Evolutionary conservation across 2,797 vertebrate genomes (phyloP), one percentile per base, ranked within the genome.

Genomic region (Melanotaenia maccullochi): DNA sequence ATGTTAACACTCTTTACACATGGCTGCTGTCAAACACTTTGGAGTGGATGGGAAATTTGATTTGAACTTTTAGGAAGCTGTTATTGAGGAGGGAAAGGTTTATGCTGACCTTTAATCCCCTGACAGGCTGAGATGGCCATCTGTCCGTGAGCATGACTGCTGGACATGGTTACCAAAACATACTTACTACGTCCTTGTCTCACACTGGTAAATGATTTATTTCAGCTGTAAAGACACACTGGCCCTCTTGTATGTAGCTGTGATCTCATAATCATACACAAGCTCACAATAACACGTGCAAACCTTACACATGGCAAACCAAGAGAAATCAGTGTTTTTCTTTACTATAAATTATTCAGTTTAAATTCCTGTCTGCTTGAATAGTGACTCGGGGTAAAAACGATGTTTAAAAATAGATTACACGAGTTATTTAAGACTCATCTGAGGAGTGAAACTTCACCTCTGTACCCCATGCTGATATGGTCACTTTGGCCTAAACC

Each of bases 131-230:
- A 54, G 49, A 33, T 59, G 65, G 18, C 32, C n/a, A 54, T 67
- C 60, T 68, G 74, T 56, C 62, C 13, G 51, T 61, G 44, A 60
- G 47, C 0, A 5, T 7, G 60, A 60, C 87, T 80, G 77, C 84
- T 85, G 71, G 52, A 22, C 59, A 64, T 22, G 36, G 85, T 92
- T 89, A 69, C 75, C 83, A 90, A 79, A 92, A 78, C 87, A 93
- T 79, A 78, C 16, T 64, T 63, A 22, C 56, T 58, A 16, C 14
- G 1, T 60, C 4, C 49, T 60, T 63, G 14, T 51, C 40, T 60
- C 59, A 0, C 59, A 60, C 54, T 60, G 61, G 56, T 47, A 30
- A 57, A 65, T 65, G 42, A 71, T 74, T 51, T 38, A 2, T 30
- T 24, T 54, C 42, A 73, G 51, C 67, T 65, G n/a, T 69, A 68